Evolutionary conservation across 2,113 vertebrate genomes (phyloP).

Genomic region (Rhodinocichla rosea): DNA sequence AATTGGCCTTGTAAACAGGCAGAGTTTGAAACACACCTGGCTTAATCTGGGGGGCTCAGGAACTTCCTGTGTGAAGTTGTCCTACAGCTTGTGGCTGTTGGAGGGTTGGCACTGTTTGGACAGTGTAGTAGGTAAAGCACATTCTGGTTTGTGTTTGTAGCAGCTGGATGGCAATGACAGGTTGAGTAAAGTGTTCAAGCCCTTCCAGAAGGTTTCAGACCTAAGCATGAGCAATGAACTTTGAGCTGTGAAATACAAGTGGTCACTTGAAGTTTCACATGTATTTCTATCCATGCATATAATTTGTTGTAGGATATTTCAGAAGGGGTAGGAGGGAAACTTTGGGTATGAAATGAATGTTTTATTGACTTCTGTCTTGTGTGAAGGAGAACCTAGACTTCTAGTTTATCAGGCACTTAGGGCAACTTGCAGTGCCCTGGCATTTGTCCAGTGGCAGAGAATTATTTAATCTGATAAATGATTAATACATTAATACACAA

Average conservation of each 20-base stretch:
- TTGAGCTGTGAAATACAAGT: background rate
- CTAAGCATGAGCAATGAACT: background rate
- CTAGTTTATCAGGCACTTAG: background rate
- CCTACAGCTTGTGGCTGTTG: background rate
- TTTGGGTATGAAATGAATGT: background rate
- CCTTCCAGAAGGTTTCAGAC: background rate
- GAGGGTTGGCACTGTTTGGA: background rate
- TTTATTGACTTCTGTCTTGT: background rate
- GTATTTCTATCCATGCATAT: background rate
- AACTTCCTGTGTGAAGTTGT: background rate
- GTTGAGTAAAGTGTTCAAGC: background rate
- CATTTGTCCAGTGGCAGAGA: background rate
- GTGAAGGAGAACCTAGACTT: background rate
- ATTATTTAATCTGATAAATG: background rate
- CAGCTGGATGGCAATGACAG: background rate
- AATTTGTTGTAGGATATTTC: background rate
- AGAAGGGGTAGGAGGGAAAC: background rate
- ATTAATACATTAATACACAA: background rate
- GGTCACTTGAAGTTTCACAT: background rate
- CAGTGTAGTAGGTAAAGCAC: background rate
- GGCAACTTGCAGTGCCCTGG: background rate
- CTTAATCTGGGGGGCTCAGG: background rate
- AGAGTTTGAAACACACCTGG: background rate
- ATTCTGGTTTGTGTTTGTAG: background rate
- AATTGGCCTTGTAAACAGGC: background rate